A percentile compares a stretch with the other conserved stretches of the same genome.
Conservation (phyloP, 2,888 invertebrate genomes). For the Pterostichus niger region DNA sequence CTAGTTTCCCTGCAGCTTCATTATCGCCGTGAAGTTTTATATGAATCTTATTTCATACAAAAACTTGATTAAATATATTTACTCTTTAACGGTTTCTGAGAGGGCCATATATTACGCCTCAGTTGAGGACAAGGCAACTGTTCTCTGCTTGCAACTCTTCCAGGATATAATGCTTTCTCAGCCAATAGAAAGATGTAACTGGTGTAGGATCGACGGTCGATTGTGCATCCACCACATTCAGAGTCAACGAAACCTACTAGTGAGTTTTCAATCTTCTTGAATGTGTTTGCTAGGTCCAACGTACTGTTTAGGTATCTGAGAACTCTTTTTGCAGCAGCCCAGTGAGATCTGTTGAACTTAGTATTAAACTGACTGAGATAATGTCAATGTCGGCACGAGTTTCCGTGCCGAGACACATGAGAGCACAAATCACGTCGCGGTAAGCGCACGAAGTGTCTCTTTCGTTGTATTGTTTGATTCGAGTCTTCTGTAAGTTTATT, state of each 20-base stretch:
- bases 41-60: background rate
- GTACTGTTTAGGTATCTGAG: slow-evolving; percentile 70
- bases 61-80: slow-evolving; percentile 61
- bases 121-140: slow-evolving; percentile 69
- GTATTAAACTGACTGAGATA: slow-evolving; percentile 16
- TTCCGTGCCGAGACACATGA: background rate
- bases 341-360: slow-evolving; percentile 55
- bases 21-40: background rate
- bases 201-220: slow-evolving; percentile 69
- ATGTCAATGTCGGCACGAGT: background rate
- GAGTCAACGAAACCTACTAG: slow-evolving; percentile 71
- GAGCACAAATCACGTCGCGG: background rate
- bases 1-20: background rate
- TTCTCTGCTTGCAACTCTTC: slow-evolving; percentile 69
- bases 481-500: too few species aligned
- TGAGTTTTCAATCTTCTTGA: slow-evolving; percentile 30
- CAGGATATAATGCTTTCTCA: slow-evolving; percentile 68
- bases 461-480: too few species aligned
- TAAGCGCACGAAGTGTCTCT: background rate
- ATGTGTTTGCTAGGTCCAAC: slow-evolving; percentile 69
- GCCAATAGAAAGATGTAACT: slow-evolving; percentile 68
- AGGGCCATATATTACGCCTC: slow-evolving; percentile 69
- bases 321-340: slow-evolving; percentile 71
- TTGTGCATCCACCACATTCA: slow-evolving; percentile 68
- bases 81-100: slow-evolving; percentile 68